Base-by-base conservation (phyloP, 2,888 invertebrate species). In the Spilarctia lutea region DNA sequence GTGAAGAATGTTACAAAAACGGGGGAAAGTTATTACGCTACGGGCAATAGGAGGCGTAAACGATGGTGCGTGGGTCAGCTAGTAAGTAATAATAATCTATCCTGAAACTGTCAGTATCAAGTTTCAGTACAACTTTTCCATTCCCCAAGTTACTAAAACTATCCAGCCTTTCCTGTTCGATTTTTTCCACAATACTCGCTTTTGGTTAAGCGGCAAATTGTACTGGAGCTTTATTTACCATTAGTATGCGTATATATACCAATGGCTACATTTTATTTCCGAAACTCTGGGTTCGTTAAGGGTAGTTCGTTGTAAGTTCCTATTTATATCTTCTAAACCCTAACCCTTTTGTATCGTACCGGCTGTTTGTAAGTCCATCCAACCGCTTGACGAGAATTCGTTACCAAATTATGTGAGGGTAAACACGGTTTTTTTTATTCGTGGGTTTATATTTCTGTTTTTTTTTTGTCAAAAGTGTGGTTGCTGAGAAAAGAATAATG, bases 271-370 rank as follows among this genome's bases (percentile, higher is more conserved):
- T 42, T 39, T 39, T 42, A 66, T 20, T 39, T 65, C n/a, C n/a
- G n/a, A 39, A 66, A 66, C n/a, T 27, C 42, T 66, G 39, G 24
- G 66, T 39, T 66, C 66, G 39, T 27, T 66, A n/a, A n/a, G 42
- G 66, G 66, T 42, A 42, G 52, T 42, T 42, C 6, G 16, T 67
- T 42, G 13, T 16, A 6, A 39, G 66, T n/a, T 16, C n/a, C 66
- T 67, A 67, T 67, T 67, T 67, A 67, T 67, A 67, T 39, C 66
- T 39, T 42, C 42, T 27, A 67, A 39, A 42, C 66, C 66, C 18
- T 16, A 30, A 63, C 45, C 45, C 30, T 48, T 68, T 33, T 42
- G 42, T 60, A 60, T 60, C 45, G 30, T 24, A 33, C 48, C 30
- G 6, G 30, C 13, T 20, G 20, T 20, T 30, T 48, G 30, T 68